Conservation (phyloP, 2,113 vertebrate genomes). For the Brachyistius frenatus region DNA sequence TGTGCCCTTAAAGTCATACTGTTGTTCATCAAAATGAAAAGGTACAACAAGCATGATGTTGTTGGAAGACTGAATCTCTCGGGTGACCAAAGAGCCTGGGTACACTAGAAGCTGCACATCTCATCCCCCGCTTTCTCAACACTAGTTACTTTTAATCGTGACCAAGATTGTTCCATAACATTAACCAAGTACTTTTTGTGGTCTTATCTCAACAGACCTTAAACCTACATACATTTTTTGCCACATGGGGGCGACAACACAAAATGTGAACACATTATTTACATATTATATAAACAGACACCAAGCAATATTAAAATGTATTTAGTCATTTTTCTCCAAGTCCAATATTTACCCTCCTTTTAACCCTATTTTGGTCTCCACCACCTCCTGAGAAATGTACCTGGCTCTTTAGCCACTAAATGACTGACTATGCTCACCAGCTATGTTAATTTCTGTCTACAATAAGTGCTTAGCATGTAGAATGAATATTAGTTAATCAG, state of each 20-base stretch:
- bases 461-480: background rate
- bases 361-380: background rate
- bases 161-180: conserved; percentile 1
- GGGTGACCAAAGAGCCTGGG: conserved; percentile 3
- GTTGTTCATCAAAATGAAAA: conserved; percentile 14
- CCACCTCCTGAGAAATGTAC: background rate
- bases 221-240: no score
- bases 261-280: no score
- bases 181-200: no score
- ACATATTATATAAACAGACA: background rate
- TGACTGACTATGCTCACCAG: background rate
- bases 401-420: background rate
- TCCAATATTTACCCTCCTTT: background rate
- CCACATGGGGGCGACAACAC: no score
- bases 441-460: background rate
- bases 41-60: conserved; percentile 15
- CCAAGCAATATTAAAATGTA: background rate
- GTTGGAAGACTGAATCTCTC: conserved; percentile 5
- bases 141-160: background rate
- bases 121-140: background rate
- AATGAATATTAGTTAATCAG: background rate
- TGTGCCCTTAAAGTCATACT: background rate
- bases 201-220: no score
- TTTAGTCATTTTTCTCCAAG: no score
- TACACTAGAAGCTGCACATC: background rate